Conservation (phyloP, 2,113 vertebrate genomes). For the Maylandia zebra region DNA sequence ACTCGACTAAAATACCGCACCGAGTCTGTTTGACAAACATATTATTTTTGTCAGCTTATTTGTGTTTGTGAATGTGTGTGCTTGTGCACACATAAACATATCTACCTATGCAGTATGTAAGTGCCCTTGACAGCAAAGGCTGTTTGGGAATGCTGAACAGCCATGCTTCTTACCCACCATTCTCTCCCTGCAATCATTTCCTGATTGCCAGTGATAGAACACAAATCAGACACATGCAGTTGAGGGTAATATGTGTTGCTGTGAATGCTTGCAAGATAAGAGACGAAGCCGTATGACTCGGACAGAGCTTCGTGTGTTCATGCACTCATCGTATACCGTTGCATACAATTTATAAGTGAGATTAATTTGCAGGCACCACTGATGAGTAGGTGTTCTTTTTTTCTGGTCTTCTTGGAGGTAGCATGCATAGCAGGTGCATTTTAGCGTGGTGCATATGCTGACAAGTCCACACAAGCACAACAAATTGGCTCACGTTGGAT, state of each 20-base stretch:
- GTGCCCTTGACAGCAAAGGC: conserved; percentile 42
- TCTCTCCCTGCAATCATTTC: conserved; percentile 50
- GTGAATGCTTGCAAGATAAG: not conserved
- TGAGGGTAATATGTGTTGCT: not conserved
- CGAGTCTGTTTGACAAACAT: not conserved
- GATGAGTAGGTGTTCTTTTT: not conserved
- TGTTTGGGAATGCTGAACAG: conserved; percentile 44
- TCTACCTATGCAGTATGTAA: conserved; percentile 1
- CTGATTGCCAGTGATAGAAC: conserved; percentile 51
- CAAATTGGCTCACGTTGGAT: not conserved
- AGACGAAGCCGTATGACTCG: not conserved
- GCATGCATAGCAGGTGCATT: not conserved
- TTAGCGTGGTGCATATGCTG: not conserved
- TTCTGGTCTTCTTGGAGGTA: not conserved
- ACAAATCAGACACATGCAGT: conserved; percentile 18
- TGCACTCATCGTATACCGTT: not conserved
- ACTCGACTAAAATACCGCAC: not conserved
- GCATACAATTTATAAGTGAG: not conserved
- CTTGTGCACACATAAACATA: not conserved
- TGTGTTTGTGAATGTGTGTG: not conserved
- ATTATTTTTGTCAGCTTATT: not conserved
- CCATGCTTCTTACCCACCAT: conserved; percentile 29
- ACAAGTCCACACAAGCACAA: not conserved
- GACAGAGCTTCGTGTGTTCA: not conserved
- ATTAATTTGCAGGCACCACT: not conserved